phyloP scores from a whole-genome alignment of 2,113 vertebrate species.

The Tetrax tetrax region DNA sequence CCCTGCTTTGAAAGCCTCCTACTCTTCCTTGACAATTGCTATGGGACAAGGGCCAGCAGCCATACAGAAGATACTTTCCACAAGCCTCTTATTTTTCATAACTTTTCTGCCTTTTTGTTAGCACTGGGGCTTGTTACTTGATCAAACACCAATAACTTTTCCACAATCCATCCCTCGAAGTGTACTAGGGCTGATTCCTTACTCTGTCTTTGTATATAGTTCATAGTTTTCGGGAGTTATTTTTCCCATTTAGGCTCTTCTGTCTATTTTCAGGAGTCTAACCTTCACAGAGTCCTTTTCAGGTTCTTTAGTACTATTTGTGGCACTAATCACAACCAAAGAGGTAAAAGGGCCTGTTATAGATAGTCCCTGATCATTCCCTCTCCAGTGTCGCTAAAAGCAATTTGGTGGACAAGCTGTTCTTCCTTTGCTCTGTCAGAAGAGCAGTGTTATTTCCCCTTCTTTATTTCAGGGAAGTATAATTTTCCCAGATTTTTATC shows the following conservation, averaged over 20 bases:
- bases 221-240: neutral
- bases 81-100: neutral
- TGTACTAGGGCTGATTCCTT: neutral
- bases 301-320: neutral
- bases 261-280: neutral
- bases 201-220: neutral
- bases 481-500: conserved; percentile 14
- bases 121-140: neutral
- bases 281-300: neutral
- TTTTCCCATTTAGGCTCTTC: neutral
- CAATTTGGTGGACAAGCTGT: neutral
- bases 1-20: neutral
- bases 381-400: neutral
- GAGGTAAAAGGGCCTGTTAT: neutral
- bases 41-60: neutral
- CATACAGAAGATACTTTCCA: neutral
- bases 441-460: neutral
- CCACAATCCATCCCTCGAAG: neutral
- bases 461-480: neutral
- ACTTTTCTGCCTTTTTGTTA: neutral
- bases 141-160: neutral
- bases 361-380: neutral
- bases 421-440: neutral
- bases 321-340: neutral
- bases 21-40: neutral